Percentiles rank a stretch among this genome's conserved stretches.
Conservation (phyloP, 2,797 vertebrate genomes). For the Tenualosa ilisha region DNA sequence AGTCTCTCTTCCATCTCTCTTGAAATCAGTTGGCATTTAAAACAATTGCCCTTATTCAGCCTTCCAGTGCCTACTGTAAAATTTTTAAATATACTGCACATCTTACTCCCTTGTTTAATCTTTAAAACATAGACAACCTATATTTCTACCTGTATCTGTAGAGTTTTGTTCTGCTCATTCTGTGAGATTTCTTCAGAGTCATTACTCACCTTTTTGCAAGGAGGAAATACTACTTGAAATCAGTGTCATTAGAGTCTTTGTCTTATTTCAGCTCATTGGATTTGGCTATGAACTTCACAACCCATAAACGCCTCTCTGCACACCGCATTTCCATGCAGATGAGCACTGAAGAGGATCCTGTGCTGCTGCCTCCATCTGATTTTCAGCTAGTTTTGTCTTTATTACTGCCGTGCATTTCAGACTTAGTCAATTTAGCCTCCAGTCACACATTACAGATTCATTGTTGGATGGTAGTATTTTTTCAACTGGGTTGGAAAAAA, state of each 20-base stretch:
- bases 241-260: neutral
- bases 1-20: neutral
- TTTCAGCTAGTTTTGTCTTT: neutral
- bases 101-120: too few relatives aligned
- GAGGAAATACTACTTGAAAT: neutral
- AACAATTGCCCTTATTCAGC: neutral
- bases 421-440: neutral
- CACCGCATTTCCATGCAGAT: neutral
- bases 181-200: neutral
- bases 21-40: neutral
- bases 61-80: neutral
- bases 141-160: neutral
- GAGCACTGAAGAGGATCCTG: constrained; percentile 3
- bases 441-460: neutral
- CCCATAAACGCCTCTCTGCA: neutral
- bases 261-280: neutral
- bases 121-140: neutral
- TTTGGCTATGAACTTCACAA: neutral
- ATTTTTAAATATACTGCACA: too few relatives aligned
- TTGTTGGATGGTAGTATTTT: neutral
- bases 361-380: neutral
- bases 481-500: neutral
- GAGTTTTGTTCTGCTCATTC: neutral
- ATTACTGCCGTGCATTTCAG: neutral
- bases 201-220: neutral